Conservation (phyloP, 2,113 vertebrate genomes). For the Ammodytes marinus region DNA sequence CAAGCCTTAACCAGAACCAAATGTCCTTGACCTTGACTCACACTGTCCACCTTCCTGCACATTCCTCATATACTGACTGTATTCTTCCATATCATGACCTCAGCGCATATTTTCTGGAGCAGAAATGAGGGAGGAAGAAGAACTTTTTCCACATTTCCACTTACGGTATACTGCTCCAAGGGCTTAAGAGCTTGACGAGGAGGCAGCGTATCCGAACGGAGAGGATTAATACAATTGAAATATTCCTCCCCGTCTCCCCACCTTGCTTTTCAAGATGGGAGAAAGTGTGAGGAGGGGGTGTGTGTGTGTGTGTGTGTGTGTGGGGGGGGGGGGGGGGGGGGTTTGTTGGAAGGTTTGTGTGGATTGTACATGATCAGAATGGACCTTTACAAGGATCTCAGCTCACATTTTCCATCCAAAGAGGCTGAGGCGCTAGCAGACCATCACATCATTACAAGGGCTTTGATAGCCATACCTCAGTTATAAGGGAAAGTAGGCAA, state of each 20-base stretch:
- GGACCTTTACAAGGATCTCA: slow-evolving; percentile 64
- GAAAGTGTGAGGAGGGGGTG: neutral
- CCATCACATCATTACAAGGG: slow-evolving; percentile 83
- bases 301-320: slow-evolving; percentile 45
- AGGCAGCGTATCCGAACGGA: slow-evolving; percentile 36
- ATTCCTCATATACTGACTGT: slow-evolving; percentile 48
- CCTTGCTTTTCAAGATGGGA: slow-evolving; percentile 34
- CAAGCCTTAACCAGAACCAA: slow-evolving; percentile 40
- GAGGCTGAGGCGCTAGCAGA: slow-evolving; percentile 78
- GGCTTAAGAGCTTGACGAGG: slow-evolving; percentile 58
- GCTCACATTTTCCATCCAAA: slow-evolving; percentile 77
- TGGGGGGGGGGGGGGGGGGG: neutral
- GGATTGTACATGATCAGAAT: slow-evolving; percentile 71
- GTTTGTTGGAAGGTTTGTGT: slow-evolving; percentile 50
- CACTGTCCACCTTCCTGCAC: slow-evolving; percentile 25
- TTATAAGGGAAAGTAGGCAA: slow-evolving; percentile 74
- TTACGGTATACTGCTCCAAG: slow-evolving; percentile 39
- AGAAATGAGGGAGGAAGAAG: slow-evolving; percentile 44
- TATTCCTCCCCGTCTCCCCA: slow-evolving; percentile 47
- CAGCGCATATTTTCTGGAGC: slow-evolving; percentile 27
- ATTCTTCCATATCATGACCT: slow-evolving; percentile 63
- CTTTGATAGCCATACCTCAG: slow-evolving; percentile 73
- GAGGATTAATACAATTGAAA: slow-evolving; percentile 56
- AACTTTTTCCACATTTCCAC: slow-evolving; percentile 63
- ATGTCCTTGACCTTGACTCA: slow-evolving; percentile 53